Percentiles rank a stretch among this genome's conserved stretches.
phyloP scores from a whole-genome alignment of 2,888 invertebrate species.

The Tridacna crocea region DNA sequence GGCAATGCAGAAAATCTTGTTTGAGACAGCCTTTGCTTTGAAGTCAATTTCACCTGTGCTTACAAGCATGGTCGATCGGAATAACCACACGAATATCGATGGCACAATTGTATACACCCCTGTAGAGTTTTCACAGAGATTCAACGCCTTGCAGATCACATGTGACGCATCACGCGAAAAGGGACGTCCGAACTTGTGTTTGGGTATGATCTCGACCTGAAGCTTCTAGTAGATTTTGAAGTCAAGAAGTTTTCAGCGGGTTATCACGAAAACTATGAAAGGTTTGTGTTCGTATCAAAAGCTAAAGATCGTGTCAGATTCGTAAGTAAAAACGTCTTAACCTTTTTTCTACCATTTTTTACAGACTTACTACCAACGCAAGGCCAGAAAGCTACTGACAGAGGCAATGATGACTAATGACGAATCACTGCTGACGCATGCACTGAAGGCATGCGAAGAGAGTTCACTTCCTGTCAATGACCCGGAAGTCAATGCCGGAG shows the following conservation, averaged over 20 bases:
- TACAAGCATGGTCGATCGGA: no score
- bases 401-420: constrained; percentile 58
- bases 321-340: constrained; percentile 21
- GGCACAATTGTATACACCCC: no score
- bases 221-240: constrained; percentile 27
- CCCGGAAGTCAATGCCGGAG: constrained; percentile 38
- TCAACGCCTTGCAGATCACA: no score
- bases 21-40: no score
- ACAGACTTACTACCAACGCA: constrained; percentile 44
- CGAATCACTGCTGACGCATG: constrained; percentile 48
- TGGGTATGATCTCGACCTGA: constrained; percentile 51
- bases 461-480: constrained; percentile 51
- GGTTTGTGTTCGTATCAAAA: constrained; percentile 46
- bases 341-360: neutral
- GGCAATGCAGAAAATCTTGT: no score
- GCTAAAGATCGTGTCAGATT: constrained; percentile 31
- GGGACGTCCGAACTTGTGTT: constrained; percentile 40
- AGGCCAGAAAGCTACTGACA: constrained; percentile 42
- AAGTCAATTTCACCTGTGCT: no score
- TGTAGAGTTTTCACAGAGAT: no score
- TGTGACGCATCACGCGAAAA: no score
- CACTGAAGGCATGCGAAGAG: constrained; percentile 56
- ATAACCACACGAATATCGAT: no score
- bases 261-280: neutral
- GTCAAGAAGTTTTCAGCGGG: neutral